Evolutionary conservation across 2,113 vertebrate genomes (phyloP), one percentile per base, ranked within the genome.

Genomic region (Paraplagusia blochii): DNA sequence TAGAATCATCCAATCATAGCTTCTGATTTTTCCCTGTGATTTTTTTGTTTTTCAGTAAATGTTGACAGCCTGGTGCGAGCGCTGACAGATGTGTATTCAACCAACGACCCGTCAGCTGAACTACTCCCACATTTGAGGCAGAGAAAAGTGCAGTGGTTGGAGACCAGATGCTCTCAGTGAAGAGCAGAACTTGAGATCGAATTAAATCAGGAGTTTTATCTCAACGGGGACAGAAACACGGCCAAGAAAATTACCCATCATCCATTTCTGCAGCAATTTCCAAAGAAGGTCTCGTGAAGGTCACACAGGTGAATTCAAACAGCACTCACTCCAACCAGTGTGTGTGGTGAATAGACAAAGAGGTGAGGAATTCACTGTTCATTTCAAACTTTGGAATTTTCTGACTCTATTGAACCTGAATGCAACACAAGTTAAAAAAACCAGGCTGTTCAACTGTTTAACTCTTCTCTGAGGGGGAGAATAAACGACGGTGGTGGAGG

Each of bases 71-170:
- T 29, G 22, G 52, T 69, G 52, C 57, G 61, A 68, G 66, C 43
- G 19, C 15, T 6, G 14, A 57, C 46, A 76, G 52, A 38, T 52
- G 55, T 48, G 34, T 22, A 50, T 61, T 75, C 46, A 69, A 36
- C 46, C 69, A 67, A 64, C 18, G 49, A 22, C 55, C 65, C 39
- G 18, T 60, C 57, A 75, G 59, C 53, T 47, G 47, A 63, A 49
- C 16, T 40, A 36, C 39, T 55, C 71, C 38, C 54, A 75, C 75
- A 65, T 58, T 47, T 48, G 46, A 58, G 35, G 52, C 49, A 9
- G 42, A 22, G 56, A 11, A 13, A 65, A 67, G 50, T 52, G 46
- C 16, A 54, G 11, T 18, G 48, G 42, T 54, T n/a, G n/a, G 29
- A 60, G 15, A 44, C 42, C 13, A 17, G 5, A 14, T 44, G 22